These are phyloP conservation scores for Lagenorhynchus albirostris DNA, from an alignment of 2,113 vertebrate genomes.

Conservation along the genomic window DNA sequence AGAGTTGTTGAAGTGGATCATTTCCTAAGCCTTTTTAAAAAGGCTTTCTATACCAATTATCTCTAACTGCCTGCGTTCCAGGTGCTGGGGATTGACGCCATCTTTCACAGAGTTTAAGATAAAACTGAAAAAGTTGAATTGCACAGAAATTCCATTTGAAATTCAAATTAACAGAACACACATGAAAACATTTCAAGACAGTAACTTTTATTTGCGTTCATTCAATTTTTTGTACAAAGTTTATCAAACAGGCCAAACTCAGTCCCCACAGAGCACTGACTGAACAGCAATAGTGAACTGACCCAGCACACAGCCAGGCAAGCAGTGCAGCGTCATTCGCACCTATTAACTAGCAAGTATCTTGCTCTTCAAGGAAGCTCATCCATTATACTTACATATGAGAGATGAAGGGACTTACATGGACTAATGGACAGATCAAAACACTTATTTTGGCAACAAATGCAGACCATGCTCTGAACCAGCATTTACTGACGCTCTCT, in stretches of 20 bases:
- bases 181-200: slow-evolving; percentile 47
- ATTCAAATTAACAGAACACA: slow-evolving; percentile 30
- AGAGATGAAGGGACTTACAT: slow-evolving; percentile 17
- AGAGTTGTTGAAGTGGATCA: not conserved
- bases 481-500: slow-evolving; percentile 58
- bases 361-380: not conserved
- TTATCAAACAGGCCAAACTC: not conserved
- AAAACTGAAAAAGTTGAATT: slow-evolving; percentile 40
- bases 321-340: not conserved
- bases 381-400: not conserved
- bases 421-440: slow-evolving; percentile 59
- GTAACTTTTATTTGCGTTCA: not conserved
- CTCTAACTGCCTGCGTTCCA: not conserved
- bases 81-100: not conserved
- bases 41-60: not conserved
- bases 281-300: not conserved
- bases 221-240: slow-evolving; percentile 22
- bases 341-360: not conserved
- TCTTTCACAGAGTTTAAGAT: not conserved
- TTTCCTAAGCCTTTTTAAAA: slow-evolving; percentile 16
- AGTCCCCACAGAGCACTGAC: not conserved
- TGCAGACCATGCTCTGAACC: slow-evolving; percentile 45
- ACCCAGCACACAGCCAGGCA: not conserved
- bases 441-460: slow-evolving; percentile 71
- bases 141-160: slow-evolving; percentile 40